Evolutionary conservation across 1,140 invertebrate species (phyloP).

Genomic region (Lasioglossum baleicum): DNA sequence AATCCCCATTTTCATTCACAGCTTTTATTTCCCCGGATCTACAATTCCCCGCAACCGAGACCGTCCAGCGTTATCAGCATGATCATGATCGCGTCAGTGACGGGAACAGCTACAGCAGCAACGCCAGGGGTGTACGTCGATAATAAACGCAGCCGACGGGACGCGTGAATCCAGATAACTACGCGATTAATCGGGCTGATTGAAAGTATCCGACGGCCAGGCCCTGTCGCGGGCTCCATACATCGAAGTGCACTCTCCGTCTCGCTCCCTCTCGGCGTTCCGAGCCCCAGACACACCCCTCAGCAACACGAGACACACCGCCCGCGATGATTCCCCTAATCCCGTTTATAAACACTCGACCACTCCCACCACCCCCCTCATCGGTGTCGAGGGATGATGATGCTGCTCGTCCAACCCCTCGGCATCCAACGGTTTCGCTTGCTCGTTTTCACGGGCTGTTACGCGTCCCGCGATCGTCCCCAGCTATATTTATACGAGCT

Average conservation of each 20-base stretch:
- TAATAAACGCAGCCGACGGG: constrained; percentile 36
- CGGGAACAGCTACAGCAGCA: too few relatives aligned
- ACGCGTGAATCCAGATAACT: constrained; percentile 52
- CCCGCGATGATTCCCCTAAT: constrained; percentile 71
- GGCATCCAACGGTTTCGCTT: not conserved
- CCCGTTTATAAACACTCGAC: constrained; percentile 74
- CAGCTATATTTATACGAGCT: constrained; percentile 66
- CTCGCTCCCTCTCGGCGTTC: not conserved
- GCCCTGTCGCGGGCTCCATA: constrained; percentile 8
- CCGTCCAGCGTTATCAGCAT: not conserved
- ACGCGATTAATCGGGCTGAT: constrained; percentile 60
- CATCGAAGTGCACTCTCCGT: constrained; percentile 20
- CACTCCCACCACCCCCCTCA: constrained; percentile 69
- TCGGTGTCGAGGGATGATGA: constrained; percentile 29
- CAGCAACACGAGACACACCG: constrained; percentile 36
- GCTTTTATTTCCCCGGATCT: not conserved
- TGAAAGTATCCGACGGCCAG: constrained; percentile 45
- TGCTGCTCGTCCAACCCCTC: constrained; percentile 35
- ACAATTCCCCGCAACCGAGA: not conserved
- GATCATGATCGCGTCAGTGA: not conserved
- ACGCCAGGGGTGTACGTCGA: not conserved
- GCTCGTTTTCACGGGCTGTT: constrained; percentile 49
- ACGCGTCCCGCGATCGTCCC: constrained; percentile 37
- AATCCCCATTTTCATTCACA: not conserved
- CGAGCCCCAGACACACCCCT: constrained; percentile 26